Base-by-base conservation (phyloP, 2,113 vertebrate species). In the Ranitomeya imitator region DNA sequence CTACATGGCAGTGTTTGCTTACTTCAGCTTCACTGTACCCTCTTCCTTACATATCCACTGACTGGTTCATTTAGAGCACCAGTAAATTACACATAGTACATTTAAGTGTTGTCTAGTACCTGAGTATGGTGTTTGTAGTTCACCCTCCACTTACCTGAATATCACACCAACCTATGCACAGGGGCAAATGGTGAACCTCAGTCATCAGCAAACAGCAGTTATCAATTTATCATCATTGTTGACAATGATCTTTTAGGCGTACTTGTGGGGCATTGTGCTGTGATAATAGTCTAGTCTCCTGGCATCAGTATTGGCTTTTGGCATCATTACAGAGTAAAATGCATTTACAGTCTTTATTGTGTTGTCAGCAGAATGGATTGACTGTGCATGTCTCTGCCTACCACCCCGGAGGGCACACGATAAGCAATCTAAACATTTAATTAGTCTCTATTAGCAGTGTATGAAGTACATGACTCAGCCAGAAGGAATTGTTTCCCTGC, bases 371-470 rank as follows among this genome's bases (percentile, higher is more conserved):
- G 69, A 31, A 0, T 71, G 23, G 13, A 5, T 26, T 26, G 26
- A 14, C 23, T 71, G 26, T 74, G 16, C 71, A 45, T 14, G 71
- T 7, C 37, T 45, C 71, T 37, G 31, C 71, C 37, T 74, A 45
- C 37, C 37, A 13, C 61, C 61, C 80, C 60, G 10, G 23, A 60
- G 55, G 80, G 57, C 31, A 23, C 31, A n/a, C 65, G 82, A 83
- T 65, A 67, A 83, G 45, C 26, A 16, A 71, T 31, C 61, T 5
- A n/a, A 67, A 51, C 37, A 19, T 83, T 45, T 67, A 69, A 83
- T 83, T 69, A 31, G 60, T 54, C 82, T 51, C 61, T 69, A 83
- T 83, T 67, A 83, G 26, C 19, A 19, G 3, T 83, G 59, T 69
- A 63, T 63, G 23, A 82, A 61, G 59, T 82, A 55, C 59, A 63